phyloP scores from a whole-genome alignment of 1,140 invertebrate genomes.

The honey bee (Apis mellifera) region DNA sequence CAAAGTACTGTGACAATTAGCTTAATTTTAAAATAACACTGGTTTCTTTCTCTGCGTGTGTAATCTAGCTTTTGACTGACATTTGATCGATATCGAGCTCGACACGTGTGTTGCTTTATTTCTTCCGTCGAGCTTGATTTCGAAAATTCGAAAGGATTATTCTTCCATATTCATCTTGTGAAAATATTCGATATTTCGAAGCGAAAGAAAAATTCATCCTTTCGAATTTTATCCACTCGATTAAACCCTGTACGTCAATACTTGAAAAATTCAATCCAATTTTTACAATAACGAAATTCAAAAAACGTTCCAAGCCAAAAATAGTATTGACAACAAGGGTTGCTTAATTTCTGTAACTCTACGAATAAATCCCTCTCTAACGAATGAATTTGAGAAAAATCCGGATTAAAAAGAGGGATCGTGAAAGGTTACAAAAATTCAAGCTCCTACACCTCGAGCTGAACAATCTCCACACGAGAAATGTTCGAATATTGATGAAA shows the following conservation, averaged over 20 bases:
- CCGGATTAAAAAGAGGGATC: not conserved
- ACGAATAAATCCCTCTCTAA: no score
- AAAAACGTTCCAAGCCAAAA: no score
- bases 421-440: not conserved
- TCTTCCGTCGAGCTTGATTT: constrained; percentile 10
- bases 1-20: not conserved
- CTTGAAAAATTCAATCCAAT: no score
- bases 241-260: no score
- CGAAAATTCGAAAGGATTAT: constrained; percentile 22
- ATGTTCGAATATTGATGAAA: no score
- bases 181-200: no score
- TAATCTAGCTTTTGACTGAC: constrained; percentile 45
- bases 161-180: no score
- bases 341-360: no score
- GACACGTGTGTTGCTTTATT: not conserved
- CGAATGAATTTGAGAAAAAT: not conserved
- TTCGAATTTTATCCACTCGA: not conserved
- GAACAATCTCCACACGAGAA: no score
- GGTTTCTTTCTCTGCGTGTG: not conserved
- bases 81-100: not conserved
- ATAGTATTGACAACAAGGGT: no score
- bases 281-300: no score
- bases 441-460: no score
- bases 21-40: constrained; percentile 30
- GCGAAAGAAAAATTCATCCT: not conserved